Base-by-base conservation (phyloP, 2,113 vertebrate genomes). In the Barbus barbus region DNA sequence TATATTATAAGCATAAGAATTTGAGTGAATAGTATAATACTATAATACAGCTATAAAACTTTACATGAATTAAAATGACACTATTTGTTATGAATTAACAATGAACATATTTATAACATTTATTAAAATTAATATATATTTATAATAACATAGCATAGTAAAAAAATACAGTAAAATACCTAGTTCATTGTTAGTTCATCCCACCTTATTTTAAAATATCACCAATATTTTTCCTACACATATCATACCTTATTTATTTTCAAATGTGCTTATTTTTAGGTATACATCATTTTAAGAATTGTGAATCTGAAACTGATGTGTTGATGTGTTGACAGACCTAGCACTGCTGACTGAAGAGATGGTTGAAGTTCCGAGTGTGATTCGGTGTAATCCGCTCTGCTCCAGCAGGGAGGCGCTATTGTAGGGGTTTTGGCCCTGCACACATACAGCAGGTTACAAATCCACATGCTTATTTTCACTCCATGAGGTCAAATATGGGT, bases 331-430 rank as follows among this genome's bases (percentile, higher is more conserved):
- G 82, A 93, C 96, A 0, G 94, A 99, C 93, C 97, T 96, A 81
- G 96, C 96, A 0, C 97, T 99, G 96, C 98, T 99, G 92, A 99
- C 98, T 0, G 98, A 99, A 0, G 98, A 99, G 89, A 99, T 92
- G 0, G 98, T 99, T 88, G 98, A 99, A 65, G 97, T 96, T 2
- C 98, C 98, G 78, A 99, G 93, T 11, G 98, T 99, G 94, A 99
- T 99, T 75, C 97, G 97, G 89, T 99, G 98, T 51, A 99, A 95
- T 53, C 97, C 98, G 0, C 98, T 99, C 94, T 99, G 98, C 90
- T 99, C 98, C 86, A 99, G 94, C 81, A 99, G 94, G 0, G 98
- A 97, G 0, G 98, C 95, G 72, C 98, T 97, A 89, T 99, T 99
- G 90, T 98, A 99, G 22, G 96, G 93, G 0, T 89, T 97, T 31